phyloP scores from a whole-genome alignment of 2,888 invertebrate species.

The Nowickia ferox region DNA sequence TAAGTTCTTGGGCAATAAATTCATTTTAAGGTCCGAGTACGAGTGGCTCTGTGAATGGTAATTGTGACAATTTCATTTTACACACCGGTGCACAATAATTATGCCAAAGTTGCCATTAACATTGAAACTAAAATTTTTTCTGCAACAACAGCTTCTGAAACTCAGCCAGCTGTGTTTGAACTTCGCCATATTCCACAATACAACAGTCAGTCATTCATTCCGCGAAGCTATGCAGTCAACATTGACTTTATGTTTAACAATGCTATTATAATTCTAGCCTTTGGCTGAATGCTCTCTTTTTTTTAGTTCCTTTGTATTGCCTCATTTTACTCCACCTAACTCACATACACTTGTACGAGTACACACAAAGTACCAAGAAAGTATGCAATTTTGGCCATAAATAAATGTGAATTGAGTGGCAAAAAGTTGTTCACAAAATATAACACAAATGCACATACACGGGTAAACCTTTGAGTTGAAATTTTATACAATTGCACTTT shows the following conservation, averaged over 20 bases:
- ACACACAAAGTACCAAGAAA: conserved; percentile 2
- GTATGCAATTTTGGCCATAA: conserved; percentile 49
- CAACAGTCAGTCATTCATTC: conserved; percentile 32
- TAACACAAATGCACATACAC: neutral
- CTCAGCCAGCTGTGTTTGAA: conserved; percentile 35
- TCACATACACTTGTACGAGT: conserved; percentile 4
- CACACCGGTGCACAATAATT: conserved; percentile 74
- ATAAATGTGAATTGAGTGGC: conserved; percentile 13
- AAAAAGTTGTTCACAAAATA: neutral
- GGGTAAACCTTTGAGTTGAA: neutral
- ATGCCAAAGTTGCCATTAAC: conserved; percentile 67
- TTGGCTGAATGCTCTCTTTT: conserved; percentile 47
- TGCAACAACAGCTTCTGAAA: conserved; percentile 46
- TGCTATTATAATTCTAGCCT: conserved; percentile 56
- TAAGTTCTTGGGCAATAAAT: conserved; percentile 4
- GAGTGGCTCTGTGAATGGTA: conserved; percentile 67
- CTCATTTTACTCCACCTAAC: conserved; percentile 32
- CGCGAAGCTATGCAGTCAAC: conserved; percentile 17
- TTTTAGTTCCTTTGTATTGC: neutral
- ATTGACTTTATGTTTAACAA: conserved; percentile 48
- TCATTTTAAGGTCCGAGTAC: conserved; percentile 51
- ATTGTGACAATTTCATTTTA: conserved; percentile 75
- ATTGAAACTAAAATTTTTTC: conserved; percentile 57
- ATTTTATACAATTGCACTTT: conserved; percentile 48
- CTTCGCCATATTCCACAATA: conserved; percentile 17